phyloP scores from a whole-genome alignment of 2,797 vertebrate species.

The Emydoidea blandingii region DNA sequence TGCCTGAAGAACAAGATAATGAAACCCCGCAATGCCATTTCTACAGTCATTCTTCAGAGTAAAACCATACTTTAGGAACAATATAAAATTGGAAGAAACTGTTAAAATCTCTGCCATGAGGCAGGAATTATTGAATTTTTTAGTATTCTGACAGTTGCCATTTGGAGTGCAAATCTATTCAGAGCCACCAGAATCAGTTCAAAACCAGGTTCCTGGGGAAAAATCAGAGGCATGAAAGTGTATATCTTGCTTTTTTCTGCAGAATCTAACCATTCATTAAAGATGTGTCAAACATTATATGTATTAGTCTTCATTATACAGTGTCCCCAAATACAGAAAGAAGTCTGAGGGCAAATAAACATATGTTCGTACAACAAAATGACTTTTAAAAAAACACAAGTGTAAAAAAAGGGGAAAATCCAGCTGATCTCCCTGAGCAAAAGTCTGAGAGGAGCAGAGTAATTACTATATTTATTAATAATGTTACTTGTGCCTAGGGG shows the following conservation, averaged over 20 bases:
- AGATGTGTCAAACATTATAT: not conserved
- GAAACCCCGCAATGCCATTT: not conserved
- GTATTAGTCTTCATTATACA: not conserved
- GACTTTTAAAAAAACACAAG: not conserved
- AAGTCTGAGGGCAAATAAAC: not conserved
- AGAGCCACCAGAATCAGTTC: not conserved
- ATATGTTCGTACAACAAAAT: not conserved
- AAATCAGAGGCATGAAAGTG: not conserved
- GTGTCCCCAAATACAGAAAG: not conserved
- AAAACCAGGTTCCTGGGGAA: not conserved
- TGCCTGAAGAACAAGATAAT: not conserved
- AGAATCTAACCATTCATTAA: not conserved
- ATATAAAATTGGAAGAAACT: not conserved
- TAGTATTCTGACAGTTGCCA: not conserved
- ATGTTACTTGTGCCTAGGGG: not conserved
- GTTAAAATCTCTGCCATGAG: not conserved
- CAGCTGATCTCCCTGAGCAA: not conserved
- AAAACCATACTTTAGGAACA: not conserved
- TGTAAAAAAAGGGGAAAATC: not conserved
- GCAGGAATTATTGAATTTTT: not conserved
- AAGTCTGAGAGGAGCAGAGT: not conserved
- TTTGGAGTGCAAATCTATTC: not conserved
- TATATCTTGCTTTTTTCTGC: not conserved
- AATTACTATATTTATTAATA: not conserved
- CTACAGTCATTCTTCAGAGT: accelerated